phyloP scores from a whole-genome alignment of 2,113 vertebrate species.

The Thinocorus orbignyianus region DNA sequence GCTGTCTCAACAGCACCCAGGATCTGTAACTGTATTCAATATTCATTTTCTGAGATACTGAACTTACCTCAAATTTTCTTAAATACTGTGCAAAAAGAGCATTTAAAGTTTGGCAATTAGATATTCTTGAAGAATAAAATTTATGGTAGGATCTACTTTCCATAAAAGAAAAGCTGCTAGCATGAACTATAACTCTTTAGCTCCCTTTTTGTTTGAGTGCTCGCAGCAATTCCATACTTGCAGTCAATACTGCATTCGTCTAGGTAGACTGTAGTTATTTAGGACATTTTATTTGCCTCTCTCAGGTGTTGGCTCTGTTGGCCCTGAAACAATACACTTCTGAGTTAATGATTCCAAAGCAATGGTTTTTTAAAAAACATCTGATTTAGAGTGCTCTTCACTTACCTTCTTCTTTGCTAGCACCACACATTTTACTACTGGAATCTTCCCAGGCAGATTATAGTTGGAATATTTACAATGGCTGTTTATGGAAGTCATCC shows the following conservation, averaged over 20 bases:
- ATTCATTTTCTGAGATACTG: not conserved
- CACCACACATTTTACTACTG: not conserved
- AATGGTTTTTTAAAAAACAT: not conserved
- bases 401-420: not conserved
- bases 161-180: not conserved
- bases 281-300: not conserved
- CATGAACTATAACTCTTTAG: not conserved
- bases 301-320: not conserved
- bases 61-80: not conserved
- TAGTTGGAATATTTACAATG: not conserved
- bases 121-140: not conserved
- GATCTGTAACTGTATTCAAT: not conserved
- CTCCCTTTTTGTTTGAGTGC: not conserved
- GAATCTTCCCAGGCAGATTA: conserved; percentile 26
- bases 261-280: not conserved
- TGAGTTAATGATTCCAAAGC: not conserved
- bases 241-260: not conserved
- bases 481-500: conserved; percentile 17
- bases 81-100: not conserved
- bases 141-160: not conserved
- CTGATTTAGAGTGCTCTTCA: not conserved
- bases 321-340: not conserved
- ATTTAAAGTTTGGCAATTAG: not conserved
- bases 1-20: not conserved
- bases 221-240: not conserved